Percentiles rank a stretch among this genome's conserved stretches.
Evolutionary conservation across 2,113 vertebrate species (phyloP).

Genomic region (Engystomops pustulosus): DNA sequence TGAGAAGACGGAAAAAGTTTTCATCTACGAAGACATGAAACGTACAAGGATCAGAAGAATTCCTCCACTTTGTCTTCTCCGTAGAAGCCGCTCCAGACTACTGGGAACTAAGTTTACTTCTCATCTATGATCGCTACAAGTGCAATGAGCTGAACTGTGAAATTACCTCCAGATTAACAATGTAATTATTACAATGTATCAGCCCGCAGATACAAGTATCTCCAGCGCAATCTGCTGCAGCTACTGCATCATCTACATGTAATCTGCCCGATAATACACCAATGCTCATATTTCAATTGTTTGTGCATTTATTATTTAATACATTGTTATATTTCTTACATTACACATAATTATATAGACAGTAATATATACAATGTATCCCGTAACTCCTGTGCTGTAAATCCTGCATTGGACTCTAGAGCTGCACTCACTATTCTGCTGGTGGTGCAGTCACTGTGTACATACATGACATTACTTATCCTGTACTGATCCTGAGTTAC

Average conservation of each 20-base stretch:
- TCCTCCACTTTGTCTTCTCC: not conserved
- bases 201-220: not conserved
- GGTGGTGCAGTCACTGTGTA: too few relatives aligned
- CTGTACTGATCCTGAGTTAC: too few relatives aligned
- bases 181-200: slow-evolving; percentile 35
- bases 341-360: too few relatives aligned
- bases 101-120: not conserved
- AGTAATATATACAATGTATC: too few relatives aligned
- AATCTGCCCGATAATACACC: not conserved
- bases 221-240: not conserved
- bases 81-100: not conserved
- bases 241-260: not conserved
- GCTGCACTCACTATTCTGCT: not conserved
- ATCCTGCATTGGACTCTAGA: too few relatives aligned
- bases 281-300: too few relatives aligned
- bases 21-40: not conserved
- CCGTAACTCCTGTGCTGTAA: too few relatives aligned
- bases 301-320: too few relatives aligned
- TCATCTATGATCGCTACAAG: slow-evolving; percentile 21
- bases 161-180: slow-evolving; percentile 12
- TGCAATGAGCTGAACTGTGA: slow-evolving; percentile 11
- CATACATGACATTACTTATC: too few relatives aligned
- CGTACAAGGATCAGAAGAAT: not conserved
- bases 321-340: too few relatives aligned
- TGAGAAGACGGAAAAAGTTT: not conserved